Conservation (phyloP, 2,113 vertebrate genomes). For the Rhinolophus ferrumequinum region DNA sequence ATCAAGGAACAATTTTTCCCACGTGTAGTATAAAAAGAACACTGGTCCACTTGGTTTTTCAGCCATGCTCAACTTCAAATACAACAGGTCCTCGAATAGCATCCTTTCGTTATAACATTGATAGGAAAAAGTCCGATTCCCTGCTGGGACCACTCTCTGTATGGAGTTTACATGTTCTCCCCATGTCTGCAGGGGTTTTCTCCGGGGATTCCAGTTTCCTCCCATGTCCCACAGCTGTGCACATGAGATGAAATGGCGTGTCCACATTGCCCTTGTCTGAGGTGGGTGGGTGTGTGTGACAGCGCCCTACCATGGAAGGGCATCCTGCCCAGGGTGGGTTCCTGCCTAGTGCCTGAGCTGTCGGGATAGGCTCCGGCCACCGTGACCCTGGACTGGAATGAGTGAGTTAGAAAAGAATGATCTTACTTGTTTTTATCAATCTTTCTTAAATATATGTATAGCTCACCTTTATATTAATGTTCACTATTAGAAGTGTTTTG, state of each 20-base stretch:
- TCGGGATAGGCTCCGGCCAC: neutral
- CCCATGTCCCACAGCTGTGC: neutral
- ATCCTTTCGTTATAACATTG: neutral
- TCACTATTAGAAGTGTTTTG: neutral
- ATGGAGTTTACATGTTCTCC: neutral
- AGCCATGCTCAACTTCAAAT: neutral
- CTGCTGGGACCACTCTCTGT: neutral
- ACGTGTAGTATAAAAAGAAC: fast-evolving
- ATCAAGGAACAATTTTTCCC: neutral
- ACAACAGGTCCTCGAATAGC: neutral
- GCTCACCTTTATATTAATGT: neutral
- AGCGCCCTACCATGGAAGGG: neutral
- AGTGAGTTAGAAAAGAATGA: neutral
- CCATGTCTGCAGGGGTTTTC: neutral
- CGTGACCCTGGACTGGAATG: neutral
- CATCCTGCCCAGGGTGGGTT: neutral
- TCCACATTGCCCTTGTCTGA: neutral
- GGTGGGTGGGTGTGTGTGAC: neutral
- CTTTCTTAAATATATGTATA: neutral
- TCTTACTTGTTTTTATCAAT: neutral
- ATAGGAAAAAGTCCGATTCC: neutral
- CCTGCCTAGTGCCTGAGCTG: neutral
- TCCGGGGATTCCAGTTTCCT: neutral
- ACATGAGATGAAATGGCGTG: neutral
- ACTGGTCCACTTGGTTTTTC: neutral